These are phyloP conservation scores for Echiichthys vipera DNA, from an alignment of 2,797 vertebrate species.

Conservation along the genomic window DNA sequence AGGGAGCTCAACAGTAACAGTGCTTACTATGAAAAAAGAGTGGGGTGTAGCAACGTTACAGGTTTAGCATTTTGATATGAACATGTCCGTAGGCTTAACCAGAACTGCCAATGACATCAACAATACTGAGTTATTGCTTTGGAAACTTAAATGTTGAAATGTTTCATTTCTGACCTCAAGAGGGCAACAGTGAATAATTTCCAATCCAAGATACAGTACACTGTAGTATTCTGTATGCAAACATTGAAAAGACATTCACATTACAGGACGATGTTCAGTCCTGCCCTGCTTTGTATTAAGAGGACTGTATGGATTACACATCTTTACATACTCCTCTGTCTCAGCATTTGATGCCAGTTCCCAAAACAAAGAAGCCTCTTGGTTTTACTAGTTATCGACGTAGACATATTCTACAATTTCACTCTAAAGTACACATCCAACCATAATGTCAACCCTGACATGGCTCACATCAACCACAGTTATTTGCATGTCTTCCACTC, in stretches of 20 bases:
- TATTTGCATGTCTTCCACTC: slow-evolving; percentile 47
- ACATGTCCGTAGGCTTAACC: slow-evolving; percentile 16
- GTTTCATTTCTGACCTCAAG: slow-evolving; percentile 34
- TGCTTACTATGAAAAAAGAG: slow-evolving; percentile 31
- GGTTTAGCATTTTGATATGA: slow-evolving; percentile 38
- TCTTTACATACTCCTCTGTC: slow-evolving; percentile 2
- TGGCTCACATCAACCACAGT: slow-evolving; percentile 8
- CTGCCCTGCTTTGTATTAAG: slow-evolving; percentile 21
- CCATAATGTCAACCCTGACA: not conserved
- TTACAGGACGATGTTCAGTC: not conserved
- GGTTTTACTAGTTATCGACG: not conserved
- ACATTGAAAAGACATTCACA: slow-evolving; percentile 3
- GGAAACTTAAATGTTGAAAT: slow-evolving; percentile 9
- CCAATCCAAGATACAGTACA: not conserved
- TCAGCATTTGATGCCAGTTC: slow-evolving; percentile 6
- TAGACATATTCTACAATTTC: not conserved
- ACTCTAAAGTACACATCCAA: not conserved
- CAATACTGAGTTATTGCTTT: not conserved
- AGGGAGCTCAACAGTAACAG: slow-evolving; percentile 36
- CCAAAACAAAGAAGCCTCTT: slow-evolving; percentile 2
- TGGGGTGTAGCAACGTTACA: slow-evolving; percentile 33
- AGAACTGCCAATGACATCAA: slow-evolving; percentile 12
- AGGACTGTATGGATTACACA: slow-evolving; percentile 1
- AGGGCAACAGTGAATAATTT: slow-evolving; percentile 23
- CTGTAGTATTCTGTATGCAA: not conserved